Base-by-base conservation (phyloP, 2,888 invertebrate genomes). In the Steinernema scapterisci region DNA sequence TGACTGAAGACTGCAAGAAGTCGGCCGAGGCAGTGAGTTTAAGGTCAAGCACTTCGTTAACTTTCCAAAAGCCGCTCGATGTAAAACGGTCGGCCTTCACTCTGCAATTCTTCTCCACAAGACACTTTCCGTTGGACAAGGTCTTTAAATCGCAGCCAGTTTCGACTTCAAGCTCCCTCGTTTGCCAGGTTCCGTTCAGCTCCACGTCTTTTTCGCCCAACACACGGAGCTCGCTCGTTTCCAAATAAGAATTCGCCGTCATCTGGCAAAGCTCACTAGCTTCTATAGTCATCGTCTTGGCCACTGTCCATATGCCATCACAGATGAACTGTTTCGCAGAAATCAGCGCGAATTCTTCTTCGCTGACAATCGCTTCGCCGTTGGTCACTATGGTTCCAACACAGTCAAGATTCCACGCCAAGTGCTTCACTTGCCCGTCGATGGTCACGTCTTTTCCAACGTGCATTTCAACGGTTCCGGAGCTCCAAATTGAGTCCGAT, bases 251-350 rank as follows among this genome's bases (percentile, higher is more conserved):
- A n/a, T 79, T 80, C 38, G 73, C 52, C 46, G 73, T 73, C 75
- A 82, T 79, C 0, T 70, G 43, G 2, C 63, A 56, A 9, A 70
- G 23, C 3, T 77, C 77, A 6, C 63, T 19, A 0, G 78, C 74
- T 25, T 80, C 79, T 9, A 80, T 72, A n/a, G 75, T 75, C 0
- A 80, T 51, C 3, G 70, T 75, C 25, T 80, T 80, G 1, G 81
- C 82, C 13, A 78, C 75, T 27, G 80, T 80, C 82, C 82, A 82
- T 73, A 82, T 79, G 73, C 81, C 82, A 27, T 78, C 78, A 31
- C 78, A 80, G 23, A 73, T 13, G 56, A 73, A 51, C 54, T 43
- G 21, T 21, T 51, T 19, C 19, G 51, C 13, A 1, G 31, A 3
- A 3, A 63, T 27, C 16, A 9, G 21, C 31, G 63, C 63, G 16